Base-by-base conservation (phyloP, 2,888 invertebrate genomes). In the Salpingus planirostris region DNA sequence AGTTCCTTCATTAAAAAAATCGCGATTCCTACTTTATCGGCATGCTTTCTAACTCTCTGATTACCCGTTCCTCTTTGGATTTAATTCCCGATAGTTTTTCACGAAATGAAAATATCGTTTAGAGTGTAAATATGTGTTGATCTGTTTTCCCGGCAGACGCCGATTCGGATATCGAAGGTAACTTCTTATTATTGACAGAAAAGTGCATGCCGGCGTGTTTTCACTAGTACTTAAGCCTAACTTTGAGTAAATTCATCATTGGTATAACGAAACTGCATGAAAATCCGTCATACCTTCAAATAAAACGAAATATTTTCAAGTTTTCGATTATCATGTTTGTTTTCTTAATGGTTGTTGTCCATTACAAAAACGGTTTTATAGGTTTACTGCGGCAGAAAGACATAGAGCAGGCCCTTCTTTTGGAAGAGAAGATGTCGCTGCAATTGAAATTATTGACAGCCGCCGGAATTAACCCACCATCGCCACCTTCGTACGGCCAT, bases 401-500 rank as follows among this genome's bases (percentile, higher is more conserved):
- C 60, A 74, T 82, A 21, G 88, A 89, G 54, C 87, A 91, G 54
- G 88, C 89, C 8, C 67, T 80, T 12, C 67, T 90, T 25, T 69
- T 93, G 27, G 91, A 93, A 59, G 90, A 91, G 54, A 93, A 92
- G 60, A 86, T 90, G 72, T 74, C 80, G 27, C 60, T 92, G 24
- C 86, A 92, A 53, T 69, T 89, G 62, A 81, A 78, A 52, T 70
- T 88, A 53, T 69, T 82, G 26, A 79, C 79, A 2, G 75, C 80
- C n/a, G 76, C 78, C 0, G 73, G 73, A n/a, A 64, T 78, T 62
- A 63, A 78, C 61, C 61, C 79, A 59, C 57, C 70, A 55, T 44
- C 75, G 54, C 64, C 71, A 13, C 80, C 82, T 0, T 83, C 80
- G 47, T 85, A 89, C 63, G 74, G 82, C 49, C 76, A 85, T 49